These are phyloP conservation scores for Lepetodrilus schrolli DNA, from an alignment of 2,888 invertebrate genomes.

Conservation along the genomic window DNA sequence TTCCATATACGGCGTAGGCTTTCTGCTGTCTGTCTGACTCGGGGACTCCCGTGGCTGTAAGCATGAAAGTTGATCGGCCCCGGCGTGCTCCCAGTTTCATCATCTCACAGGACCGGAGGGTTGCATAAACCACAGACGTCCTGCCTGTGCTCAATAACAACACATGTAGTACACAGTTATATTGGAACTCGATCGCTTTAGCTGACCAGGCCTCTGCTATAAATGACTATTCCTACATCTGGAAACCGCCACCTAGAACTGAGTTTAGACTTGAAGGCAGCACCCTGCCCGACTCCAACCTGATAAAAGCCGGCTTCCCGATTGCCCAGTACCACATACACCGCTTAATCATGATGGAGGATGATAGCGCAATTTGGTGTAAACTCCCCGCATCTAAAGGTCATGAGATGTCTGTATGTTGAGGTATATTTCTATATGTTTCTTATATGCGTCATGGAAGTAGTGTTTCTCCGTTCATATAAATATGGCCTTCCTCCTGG, in stretches of 20 bases:
- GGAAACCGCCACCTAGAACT: too few species aligned
- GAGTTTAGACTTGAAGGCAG: too few species aligned
- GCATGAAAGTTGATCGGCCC: background rate
- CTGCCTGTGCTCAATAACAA: background rate
- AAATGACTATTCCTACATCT: too few species aligned
- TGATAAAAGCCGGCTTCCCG: background rate
- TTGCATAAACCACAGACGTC: background rate
- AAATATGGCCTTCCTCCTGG: too few species aligned
- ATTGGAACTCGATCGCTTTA: too few species aligned
- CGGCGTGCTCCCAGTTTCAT: background rate
- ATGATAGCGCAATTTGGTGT: background rate
- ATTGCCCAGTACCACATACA: background rate
- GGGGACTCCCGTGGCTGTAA: background rate
- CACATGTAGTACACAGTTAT: too few species aligned
- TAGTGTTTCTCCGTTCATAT: too few species aligned
- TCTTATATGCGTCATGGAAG: too few species aligned
- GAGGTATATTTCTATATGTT: too few species aligned
- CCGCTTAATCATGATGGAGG: background rate
- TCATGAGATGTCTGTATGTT: too few species aligned
- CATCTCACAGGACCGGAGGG: background rate
- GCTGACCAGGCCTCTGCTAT: too few species aligned
- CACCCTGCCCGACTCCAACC: too few species aligned
- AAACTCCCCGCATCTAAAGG: background rate
- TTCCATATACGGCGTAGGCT: constrained; percentile 7
- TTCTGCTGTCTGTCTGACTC: background rate